These are phyloP conservation scores for Heteropelma amictum DNA, from an alignment of 2,888 invertebrate genomes.

Conservation along the genomic window DNA sequence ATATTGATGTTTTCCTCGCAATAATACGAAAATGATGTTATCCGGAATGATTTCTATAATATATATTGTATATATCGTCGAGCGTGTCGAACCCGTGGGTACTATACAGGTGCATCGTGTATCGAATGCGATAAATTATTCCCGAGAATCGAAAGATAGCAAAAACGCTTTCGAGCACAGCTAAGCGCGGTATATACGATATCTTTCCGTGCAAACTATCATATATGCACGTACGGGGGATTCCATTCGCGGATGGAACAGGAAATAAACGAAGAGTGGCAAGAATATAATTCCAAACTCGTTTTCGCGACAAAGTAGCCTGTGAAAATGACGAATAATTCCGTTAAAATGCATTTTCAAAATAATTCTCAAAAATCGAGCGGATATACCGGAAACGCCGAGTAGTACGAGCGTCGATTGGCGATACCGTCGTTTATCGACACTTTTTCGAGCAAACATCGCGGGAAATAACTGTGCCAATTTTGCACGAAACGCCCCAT, in stretches of 20 bases:
- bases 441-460: too few species aligned
- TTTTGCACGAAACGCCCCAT: background rate
- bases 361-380: too few species aligned
- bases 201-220: background rate
- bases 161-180: conserved; percentile 34
- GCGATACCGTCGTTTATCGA: too few species aligned
- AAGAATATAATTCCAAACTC: too few species aligned
- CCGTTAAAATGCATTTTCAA: too few species aligned
- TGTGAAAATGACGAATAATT: too few species aligned
- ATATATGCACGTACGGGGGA: background rate
- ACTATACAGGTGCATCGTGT: conserved; percentile 33
- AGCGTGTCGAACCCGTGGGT: conserved; percentile 20
- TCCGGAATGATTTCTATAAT: background rate
- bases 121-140: conserved; percentile 49
- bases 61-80: background rate
- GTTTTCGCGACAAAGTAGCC: too few species aligned
- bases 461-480: background rate
- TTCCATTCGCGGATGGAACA: background rate
- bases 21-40: conserved; percentile 5
- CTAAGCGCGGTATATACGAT: conserved; percentile 28
- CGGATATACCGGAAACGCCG: too few species aligned
- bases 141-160: conserved; percentile 37
- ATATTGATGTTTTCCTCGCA: background rate
- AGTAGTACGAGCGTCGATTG: too few species aligned
- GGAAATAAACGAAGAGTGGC: background rate